Evolutionary conservation across 2,113 vertebrate genomes (phyloP).

Genomic region (Ursus arctos): DNA sequence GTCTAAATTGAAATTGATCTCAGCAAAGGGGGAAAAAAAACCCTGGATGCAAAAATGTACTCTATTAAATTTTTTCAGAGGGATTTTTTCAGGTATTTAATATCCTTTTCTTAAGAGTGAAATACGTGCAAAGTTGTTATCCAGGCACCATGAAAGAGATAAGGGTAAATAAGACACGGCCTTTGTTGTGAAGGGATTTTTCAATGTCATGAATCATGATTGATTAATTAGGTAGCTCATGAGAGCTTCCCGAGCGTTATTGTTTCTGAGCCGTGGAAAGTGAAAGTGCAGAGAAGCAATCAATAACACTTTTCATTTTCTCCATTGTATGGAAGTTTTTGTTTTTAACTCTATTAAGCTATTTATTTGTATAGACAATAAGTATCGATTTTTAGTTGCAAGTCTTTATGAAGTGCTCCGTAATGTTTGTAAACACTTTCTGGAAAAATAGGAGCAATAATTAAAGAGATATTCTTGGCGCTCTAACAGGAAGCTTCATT

Average conservation of each 20-base stretch:
- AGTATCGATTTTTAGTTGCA: not conserved
- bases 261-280: not conserved
- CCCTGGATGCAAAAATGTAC: not conserved
- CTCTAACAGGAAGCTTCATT: not conserved
- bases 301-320: not conserved
- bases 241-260: not conserved
- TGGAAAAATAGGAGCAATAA: not conserved
- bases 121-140: slow-evolving; percentile 27
- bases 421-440: not conserved
- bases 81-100: slow-evolving; percentile 44
- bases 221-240: slow-evolving; percentile 6
- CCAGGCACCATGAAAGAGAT: slow-evolving; percentile 8
- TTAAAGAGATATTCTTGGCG: not conserved
- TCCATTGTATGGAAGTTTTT: not conserved
- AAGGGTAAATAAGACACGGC: not conserved
- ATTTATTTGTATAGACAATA: slow-evolving; percentile 5
- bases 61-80: slow-evolving; percentile 9
- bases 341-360: not conserved
- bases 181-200: slow-evolving; percentile 23
- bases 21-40: not conserved
- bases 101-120: slow-evolving; percentile 49
- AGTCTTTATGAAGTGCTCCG: not conserved
- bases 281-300: not conserved
- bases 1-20: slow-evolving; percentile 37
- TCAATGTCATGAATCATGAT: not conserved